Percentiles rank a stretch among this genome's conserved stretches.
These are phyloP conservation scores for Hybognathus amarus DNA, from an alignment of 2,797 vertebrate species.

Conservation along the genomic window DNA sequence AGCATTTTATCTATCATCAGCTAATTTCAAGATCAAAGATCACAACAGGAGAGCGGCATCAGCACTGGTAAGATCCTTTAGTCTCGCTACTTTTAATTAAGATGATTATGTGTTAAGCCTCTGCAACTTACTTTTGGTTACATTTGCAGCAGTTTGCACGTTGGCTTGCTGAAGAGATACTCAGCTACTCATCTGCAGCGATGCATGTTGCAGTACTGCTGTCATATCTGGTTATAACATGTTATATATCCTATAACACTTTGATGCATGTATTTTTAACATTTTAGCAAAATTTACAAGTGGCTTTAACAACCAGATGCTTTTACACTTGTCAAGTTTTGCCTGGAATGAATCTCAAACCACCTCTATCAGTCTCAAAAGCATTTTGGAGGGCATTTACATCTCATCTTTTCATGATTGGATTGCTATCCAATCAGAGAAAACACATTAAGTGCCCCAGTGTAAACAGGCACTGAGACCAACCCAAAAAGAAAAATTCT, in stretches of 20 bases:
- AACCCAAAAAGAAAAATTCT: too few relatives aligned
- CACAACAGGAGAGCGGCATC: neutral
- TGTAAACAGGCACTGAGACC: neutral
- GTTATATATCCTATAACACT: neutral
- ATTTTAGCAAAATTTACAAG: neutral
- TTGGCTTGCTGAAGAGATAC: neutral
- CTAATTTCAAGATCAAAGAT: neutral
- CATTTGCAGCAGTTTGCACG: neutral
- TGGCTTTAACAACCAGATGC: neutral
- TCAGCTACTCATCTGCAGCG: neutral
- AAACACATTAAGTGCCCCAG: too few relatives aligned
- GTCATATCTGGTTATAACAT: neutral
- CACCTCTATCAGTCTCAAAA: neutral
- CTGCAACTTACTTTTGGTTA: neutral
- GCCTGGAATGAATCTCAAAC: neutral
- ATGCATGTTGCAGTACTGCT: neutral
- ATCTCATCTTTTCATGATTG: neutral
- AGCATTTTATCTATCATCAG: neutral
- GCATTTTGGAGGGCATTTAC: too few relatives aligned
- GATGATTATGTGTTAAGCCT: neutral
- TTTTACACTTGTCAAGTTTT: neutral
- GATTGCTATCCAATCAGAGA: neutral
- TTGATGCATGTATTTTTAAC: neutral
- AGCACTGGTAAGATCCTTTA: neutral
- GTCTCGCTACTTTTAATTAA: neutral